Conservation (phyloP, 1,140 invertebrate genomes). For the Globodera ellingtonae region DNA sequence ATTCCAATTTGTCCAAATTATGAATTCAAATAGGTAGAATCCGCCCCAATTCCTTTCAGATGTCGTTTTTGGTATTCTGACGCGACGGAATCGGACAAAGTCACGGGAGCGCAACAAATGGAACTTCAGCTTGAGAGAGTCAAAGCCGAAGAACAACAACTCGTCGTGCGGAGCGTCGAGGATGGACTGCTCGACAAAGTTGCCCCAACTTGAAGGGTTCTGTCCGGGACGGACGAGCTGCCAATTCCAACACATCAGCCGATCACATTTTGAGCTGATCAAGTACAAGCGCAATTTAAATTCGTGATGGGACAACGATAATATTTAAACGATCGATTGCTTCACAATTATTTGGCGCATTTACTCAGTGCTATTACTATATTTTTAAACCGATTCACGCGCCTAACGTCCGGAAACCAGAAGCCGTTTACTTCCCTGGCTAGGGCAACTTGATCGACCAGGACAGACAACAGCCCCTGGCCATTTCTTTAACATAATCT, state of each 20-base stretch:
- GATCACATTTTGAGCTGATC: constrained; percentile 24
- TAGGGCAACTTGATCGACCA: too few species aligned
- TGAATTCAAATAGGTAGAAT: not conserved
- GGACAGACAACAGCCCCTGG: too few species aligned
- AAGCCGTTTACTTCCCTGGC: too few species aligned
- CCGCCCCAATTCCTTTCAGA: not conserved
- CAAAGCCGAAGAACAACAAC: constrained; percentile 6
- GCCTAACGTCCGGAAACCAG: too few species aligned
- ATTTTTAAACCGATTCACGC: too few species aligned
- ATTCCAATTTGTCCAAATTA: not conserved
- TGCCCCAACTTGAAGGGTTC: constrained; percentile 24
- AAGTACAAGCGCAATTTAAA: constrained; percentile 21
- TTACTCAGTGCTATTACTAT: too few species aligned
- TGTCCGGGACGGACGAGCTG: constrained; percentile 20
- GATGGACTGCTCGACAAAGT: constrained; percentile 11
- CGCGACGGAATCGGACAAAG: not conserved
- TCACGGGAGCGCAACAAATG: constrained; percentile 1
- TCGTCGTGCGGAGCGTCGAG: not conserved
- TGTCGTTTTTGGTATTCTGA: not conserved
- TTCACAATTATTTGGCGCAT: not conserved
- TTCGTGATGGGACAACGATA: not conserved
- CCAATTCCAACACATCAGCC: constrained; percentile 8
- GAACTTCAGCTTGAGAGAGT: not conserved
- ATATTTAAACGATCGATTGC: not conserved
- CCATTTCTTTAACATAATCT: too few species aligned